Evolutionary conservation across 2,888 invertebrate genomes (phyloP).

Genomic region (Rhogogaster chlorosoma): DNA sequence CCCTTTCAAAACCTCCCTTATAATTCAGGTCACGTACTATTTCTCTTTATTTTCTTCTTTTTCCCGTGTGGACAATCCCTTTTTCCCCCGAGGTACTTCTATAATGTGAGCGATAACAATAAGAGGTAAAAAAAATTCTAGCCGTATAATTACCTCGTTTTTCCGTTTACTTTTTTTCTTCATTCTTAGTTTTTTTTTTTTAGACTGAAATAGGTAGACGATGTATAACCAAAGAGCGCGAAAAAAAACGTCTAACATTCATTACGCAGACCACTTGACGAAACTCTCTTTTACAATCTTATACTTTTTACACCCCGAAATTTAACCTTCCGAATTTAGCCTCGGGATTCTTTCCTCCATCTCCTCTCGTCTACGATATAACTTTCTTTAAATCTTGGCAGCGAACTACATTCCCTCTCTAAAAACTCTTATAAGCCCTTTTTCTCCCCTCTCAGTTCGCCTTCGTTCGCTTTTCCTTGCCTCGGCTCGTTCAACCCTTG

Average conservation of each 20-base stretch:
- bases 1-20: background rate
- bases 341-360: constrained; percentile 14
- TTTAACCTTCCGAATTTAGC: background rate
- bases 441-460: background rate
- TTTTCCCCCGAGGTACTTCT: background rate
- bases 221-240: background rate
- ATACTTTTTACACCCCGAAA: background rate
- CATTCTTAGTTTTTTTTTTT: no score
- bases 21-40: constrained; percentile 10
- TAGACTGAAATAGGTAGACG: background rate
- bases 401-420: constrained; percentile 29
- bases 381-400: constrained; percentile 47
- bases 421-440: constrained; percentile 40
- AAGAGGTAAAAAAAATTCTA: background rate
- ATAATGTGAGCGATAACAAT: background rate
- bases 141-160: background rate
- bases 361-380: constrained; percentile 28
- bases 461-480: background rate
- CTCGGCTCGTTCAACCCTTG: constrained; percentile 18
- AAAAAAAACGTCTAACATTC: constrained; percentile 10
- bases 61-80: background rate
- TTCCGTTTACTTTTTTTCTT: no score
- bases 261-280: constrained; percentile 34
- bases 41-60: background rate
- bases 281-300: constrained; percentile 45